A percentile compares a stretch with the other conserved stretches of the same genome.
Conservation (phyloP, 2,888 invertebrate genomes). For the Macrophya annulata region DNA sequence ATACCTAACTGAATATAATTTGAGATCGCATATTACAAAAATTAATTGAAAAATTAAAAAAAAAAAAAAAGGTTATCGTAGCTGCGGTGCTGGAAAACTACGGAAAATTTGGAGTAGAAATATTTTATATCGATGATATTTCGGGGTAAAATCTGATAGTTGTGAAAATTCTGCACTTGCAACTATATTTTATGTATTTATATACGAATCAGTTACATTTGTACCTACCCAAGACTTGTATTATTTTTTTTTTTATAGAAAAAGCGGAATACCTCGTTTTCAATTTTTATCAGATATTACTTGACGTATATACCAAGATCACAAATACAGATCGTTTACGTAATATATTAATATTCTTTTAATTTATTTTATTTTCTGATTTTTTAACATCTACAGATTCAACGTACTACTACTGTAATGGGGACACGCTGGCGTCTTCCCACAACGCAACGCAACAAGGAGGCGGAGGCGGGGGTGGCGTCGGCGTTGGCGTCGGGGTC, state of each 20-base stretch:
- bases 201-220: too few species aligned
- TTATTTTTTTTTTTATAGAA: neutral
- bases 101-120: too few species aligned
- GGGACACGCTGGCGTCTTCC: constrained; percentile 79
- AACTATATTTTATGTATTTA: too few species aligned
- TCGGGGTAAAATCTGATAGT: too few species aligned
- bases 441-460: constrained; percentile 77
- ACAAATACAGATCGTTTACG: neutral
- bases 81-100: too few species aligned
- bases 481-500: constrained; percentile 60
- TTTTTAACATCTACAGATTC: constrained; percentile 80
- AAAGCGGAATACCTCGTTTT: neutral
- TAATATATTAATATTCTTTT: neutral
- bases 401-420: constrained; percentile 85
- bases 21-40: neutral
- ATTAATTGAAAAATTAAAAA: too few species aligned
- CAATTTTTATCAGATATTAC: neutral
- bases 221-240: too few species aligned
- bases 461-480: constrained; percentile 69
- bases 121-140: too few species aligned
- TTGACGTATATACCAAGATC: neutral
- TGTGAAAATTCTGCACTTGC: too few species aligned
- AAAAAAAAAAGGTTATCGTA: too few species aligned
- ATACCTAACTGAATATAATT: too few species aligned
- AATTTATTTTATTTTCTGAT: neutral